Conservation (phyloP, 2,113 vertebrate species). For the Pomatorhinus ruficollis region DNA sequence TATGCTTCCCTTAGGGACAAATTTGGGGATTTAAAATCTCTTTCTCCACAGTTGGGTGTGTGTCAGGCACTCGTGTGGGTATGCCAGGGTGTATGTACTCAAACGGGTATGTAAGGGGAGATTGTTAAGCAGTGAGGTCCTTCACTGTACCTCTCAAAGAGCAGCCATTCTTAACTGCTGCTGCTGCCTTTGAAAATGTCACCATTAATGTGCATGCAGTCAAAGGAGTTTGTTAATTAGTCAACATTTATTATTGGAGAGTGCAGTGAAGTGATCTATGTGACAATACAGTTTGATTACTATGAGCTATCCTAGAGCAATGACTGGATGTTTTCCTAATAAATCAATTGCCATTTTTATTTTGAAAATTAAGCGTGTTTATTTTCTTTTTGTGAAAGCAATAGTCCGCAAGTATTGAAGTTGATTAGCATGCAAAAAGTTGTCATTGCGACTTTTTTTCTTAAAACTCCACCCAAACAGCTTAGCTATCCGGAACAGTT, state of each 20-base stretch:
- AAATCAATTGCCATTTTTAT: not conserved
- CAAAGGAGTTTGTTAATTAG: not conserved
- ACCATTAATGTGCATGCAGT: not conserved
- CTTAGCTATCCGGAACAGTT: not conserved
- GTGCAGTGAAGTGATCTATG: not conserved
- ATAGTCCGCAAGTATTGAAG: not conserved
- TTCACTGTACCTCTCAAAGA: not conserved
- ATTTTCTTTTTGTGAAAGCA: not conserved
- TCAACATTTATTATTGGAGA: not conserved
- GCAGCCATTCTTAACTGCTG: not conserved
- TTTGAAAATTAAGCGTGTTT: not conserved
- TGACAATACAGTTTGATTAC: not conserved
- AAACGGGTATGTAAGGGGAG: not conserved
- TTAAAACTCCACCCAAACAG: not conserved
- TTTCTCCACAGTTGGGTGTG: fast-evolving
- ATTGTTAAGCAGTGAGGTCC: not conserved
- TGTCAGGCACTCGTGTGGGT: not conserved
- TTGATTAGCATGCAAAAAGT: not conserved
- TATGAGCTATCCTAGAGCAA: not conserved
- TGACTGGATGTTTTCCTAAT: not conserved
- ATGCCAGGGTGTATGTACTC: not conserved
- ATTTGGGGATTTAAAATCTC: not conserved
- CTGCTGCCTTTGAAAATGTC: not conserved
- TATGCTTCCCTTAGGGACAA: not conserved
- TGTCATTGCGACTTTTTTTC: not conserved